These are phyloP conservation scores for Cerceris ruficornis DNA, from an alignment of 2,888 invertebrate genomes.

Conservation along the genomic window DNA sequence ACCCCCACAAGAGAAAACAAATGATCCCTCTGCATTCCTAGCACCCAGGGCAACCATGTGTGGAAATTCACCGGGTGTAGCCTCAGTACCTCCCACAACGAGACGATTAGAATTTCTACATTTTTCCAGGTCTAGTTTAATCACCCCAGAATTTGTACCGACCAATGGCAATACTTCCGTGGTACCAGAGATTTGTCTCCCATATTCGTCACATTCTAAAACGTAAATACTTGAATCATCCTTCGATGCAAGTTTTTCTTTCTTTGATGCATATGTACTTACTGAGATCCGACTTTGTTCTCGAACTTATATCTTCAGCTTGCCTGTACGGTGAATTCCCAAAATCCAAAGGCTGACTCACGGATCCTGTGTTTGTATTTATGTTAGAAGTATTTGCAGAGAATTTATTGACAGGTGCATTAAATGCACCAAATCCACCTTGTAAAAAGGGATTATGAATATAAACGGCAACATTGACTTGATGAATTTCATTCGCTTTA, in stretches of 20 bases:
- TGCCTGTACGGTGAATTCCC: neutral
- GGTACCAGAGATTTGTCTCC: constrained; percentile 21
- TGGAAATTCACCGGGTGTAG: constrained; percentile 60
- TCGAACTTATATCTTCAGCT: neutral
- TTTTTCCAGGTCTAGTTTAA: constrained; percentile 1
- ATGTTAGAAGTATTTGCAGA: neutral
- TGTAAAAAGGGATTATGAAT: constrained; percentile 40
- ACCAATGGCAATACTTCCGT: constrained; percentile 13
- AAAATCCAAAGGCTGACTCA: neutral
- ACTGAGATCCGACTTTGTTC: constrained; percentile 53
- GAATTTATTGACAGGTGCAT: neutral
- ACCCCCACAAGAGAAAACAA: constrained; percentile 61
- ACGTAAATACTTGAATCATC: neutral
- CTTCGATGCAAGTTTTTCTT: neutral
- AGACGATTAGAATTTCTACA: constrained; percentile 38
- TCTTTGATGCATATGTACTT: constrained; percentile 37
- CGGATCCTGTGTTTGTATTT: neutral
- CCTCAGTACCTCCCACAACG: constrained; percentile 55
- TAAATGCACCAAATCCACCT: neutral
- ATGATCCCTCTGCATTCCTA: constrained; percentile 7
- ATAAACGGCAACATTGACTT: neutral
- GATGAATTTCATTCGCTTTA: neutral
- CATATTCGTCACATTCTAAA: constrained; percentile 58
- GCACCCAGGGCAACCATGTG: constrained; percentile 67
- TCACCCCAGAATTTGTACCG: constrained; percentile 6